Evolutionary conservation across 2,888 invertebrate genomes (phyloP), one percentile per base, ranked within the genome.

Genomic region (Caenorhabditis angaria): DNA sequence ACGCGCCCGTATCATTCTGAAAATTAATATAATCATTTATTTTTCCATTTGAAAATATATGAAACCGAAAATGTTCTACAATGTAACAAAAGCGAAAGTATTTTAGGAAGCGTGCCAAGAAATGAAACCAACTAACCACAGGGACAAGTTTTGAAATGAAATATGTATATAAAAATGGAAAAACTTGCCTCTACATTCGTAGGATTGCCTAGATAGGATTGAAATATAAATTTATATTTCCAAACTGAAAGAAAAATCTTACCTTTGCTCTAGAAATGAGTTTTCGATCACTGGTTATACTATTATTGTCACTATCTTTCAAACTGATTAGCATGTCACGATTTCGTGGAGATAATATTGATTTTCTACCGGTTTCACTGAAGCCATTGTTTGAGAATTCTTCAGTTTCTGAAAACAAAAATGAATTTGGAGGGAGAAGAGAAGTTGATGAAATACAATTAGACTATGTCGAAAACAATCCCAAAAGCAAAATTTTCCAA

Each of bases 161-260:
- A n/a, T 28, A 28, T 18, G 18, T n/a, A 14, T 4, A 55, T n/a
- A 55, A 55, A 35, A 35, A 51, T 47, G 20, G 12, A 20, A 29
- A 28, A 54, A 71, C 71, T 71, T 67, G 71, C 66, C 71, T 71
- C 58, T 66, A 70, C 70, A 66, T 71, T 67, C 66, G 66, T 59
- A 71, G 66, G 63, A 71, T 63, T 29, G 71, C 66, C 71, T 71
- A 64, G 63, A 71, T 56, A 54, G 25, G 14, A 27, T 25, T 4
- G 22, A 51, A 24, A 24, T 22, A 12, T 51, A 3, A 22, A 22
- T 22, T 48, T 10, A 54, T 6, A 48, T 48, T 48, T 48, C n/a
- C 5, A 8, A 48, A 48, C n/a, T 10, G 18, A 54, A 25, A 50
- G 2, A 22, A 50, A 22, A 5, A 10, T 24, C 51, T 50, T 54